Conservation (phyloP, 1,140 invertebrate genomes). For the Ceratina japonica region DNA sequence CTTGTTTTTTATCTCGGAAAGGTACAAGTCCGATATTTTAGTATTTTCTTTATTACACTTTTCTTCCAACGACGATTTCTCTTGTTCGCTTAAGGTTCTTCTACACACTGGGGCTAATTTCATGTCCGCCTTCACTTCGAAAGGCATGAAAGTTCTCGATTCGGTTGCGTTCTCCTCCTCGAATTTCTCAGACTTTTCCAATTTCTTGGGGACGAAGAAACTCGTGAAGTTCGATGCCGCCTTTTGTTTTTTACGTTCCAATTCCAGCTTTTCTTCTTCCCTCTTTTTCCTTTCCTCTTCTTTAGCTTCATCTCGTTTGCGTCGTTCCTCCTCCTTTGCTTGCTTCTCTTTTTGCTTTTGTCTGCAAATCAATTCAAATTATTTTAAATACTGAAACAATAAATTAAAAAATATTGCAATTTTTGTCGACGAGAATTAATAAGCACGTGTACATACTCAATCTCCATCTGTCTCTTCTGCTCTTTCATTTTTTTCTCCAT, state of each 20-base stretch:
- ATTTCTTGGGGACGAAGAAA: conserved; percentile 88
- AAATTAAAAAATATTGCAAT: conserved; percentile 14
- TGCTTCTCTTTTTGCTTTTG: conserved; percentile 75
- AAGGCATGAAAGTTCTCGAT: conserved; percentile 81
- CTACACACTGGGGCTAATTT: conserved; percentile 86
- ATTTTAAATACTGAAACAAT: not conserved
- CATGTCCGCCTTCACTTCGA: conserved; percentile 93
- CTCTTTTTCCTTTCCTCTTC: conserved; percentile 80
- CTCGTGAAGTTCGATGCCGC: conserved; percentile 87
- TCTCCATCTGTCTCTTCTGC: conserved; percentile 78
- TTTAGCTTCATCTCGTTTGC: conserved; percentile 82
- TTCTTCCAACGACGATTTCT: conserved; percentile 80
- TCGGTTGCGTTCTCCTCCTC: conserved; percentile 66
- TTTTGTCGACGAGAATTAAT: not conserved
- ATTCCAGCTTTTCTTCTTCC: conserved; percentile 82
- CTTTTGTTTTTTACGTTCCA: conserved; percentile 86
- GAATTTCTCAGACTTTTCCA: conserved; percentile 66
- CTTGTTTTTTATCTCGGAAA: conserved; percentile 81
- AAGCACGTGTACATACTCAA: conserved; percentile 64
- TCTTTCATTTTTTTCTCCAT: conserved; percentile 77
- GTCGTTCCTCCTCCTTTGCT: conserved; percentile 74
- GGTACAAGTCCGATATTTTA: conserved; percentile 78
- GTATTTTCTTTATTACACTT: conserved; percentile 74
- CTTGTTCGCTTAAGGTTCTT: conserved; percentile 77
- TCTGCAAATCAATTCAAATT: conserved; percentile 58